A percentile compares a stretch with the other conserved stretches of the same genome.
Conservation (phyloP, 2,797 vertebrate genomes). For the Cichlasoma orientale region DNA sequence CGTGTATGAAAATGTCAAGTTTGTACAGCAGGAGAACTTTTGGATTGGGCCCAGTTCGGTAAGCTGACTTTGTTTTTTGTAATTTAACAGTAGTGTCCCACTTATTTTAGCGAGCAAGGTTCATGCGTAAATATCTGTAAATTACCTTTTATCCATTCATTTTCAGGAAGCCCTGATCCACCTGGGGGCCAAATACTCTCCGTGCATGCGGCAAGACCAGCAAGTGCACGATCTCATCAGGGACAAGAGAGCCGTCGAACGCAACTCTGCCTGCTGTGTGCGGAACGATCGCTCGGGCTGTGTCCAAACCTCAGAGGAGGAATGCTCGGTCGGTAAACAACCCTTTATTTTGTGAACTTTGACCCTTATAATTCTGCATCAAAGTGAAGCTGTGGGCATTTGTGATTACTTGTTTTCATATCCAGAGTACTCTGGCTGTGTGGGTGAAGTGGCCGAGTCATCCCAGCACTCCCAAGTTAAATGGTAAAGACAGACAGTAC, state of each 20-base stretch:
- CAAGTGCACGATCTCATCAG: conserved; percentile 93
- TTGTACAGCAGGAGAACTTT: conserved; percentile 98
- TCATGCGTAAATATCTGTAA: background rate
- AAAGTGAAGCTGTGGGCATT: background rate
- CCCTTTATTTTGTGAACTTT: background rate
- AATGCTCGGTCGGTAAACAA: conserved; percentile 89
- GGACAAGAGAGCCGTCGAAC: conserved; percentile 87
- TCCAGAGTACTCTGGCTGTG: conserved; percentile 91
- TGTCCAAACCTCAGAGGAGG: conserved; percentile 93
- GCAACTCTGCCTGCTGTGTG: conserved; percentile 94
- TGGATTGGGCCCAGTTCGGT: conserved; percentile 99
- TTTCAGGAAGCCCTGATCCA: conserved; percentile 95
- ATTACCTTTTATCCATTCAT: background rate
- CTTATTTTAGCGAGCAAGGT: background rate
- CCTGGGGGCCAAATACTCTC: conserved; percentile 97
- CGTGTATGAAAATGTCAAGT: conserved; percentile 98
- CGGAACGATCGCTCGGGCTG: conserved; percentile 96
- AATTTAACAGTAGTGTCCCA: background rate
- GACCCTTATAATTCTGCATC: background rate
- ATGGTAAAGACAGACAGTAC: conserved; percentile 81
- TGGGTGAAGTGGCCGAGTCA: conserved; percentile 97
- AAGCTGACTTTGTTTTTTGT: conserved; percentile 52
- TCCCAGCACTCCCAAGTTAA: conserved; percentile 86
- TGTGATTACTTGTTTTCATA: conserved; percentile 23
- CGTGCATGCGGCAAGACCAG: conserved; percentile 97